Evolutionary conservation across 2,888 invertebrate genomes (phyloP).

Genomic region (Trypoxylon attenuatum): DNA sequence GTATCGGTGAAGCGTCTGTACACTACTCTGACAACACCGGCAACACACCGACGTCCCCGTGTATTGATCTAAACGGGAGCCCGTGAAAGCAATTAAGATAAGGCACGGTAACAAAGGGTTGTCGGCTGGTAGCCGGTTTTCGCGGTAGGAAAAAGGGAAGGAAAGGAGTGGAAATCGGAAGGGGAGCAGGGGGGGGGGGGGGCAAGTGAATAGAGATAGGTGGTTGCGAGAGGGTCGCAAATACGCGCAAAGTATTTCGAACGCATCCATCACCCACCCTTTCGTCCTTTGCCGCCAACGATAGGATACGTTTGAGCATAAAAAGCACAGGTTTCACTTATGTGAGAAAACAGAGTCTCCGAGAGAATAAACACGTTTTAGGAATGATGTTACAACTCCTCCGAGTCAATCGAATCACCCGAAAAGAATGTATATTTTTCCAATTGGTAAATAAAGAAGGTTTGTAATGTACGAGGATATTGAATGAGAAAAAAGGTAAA

Average conservation of each 20-base stretch:
- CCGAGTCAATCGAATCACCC: too few relatives aligned
- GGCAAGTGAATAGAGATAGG: constrained; percentile 21
- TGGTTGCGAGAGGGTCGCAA: constrained; percentile 7
- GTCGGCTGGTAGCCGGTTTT: constrained; percentile 64
- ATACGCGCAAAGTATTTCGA: constrained; percentile 4
- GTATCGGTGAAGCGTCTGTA: not conserved
- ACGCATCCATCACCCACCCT: not conserved
- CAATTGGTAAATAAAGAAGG: too few relatives aligned
- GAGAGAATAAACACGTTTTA: too few relatives aligned
- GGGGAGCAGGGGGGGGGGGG: constrained; percentile 21
- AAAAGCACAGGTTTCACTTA: too few relatives aligned
- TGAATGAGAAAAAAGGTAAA: too few relatives aligned
- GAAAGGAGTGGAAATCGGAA: constrained; percentile 16
- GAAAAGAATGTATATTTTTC: too few relatives aligned
- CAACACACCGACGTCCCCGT: constrained; percentile 43
- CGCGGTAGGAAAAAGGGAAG: constrained; percentile 50
- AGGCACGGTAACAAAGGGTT: constrained; percentile 73
- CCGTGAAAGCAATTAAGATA: constrained; percentile 73
- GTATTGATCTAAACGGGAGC: constrained; percentile 72
- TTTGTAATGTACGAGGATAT: not conserved
- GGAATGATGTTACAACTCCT: too few relatives aligned
- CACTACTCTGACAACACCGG: too few relatives aligned
- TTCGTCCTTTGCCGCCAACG: not conserved
- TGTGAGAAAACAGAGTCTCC: too few relatives aligned
- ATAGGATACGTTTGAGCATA: not conserved